These are phyloP conservation scores for Epizoanthus scotinus DNA, from an alignment of 92 coral and sea anemone species.

Conservation along the genomic window DNA sequence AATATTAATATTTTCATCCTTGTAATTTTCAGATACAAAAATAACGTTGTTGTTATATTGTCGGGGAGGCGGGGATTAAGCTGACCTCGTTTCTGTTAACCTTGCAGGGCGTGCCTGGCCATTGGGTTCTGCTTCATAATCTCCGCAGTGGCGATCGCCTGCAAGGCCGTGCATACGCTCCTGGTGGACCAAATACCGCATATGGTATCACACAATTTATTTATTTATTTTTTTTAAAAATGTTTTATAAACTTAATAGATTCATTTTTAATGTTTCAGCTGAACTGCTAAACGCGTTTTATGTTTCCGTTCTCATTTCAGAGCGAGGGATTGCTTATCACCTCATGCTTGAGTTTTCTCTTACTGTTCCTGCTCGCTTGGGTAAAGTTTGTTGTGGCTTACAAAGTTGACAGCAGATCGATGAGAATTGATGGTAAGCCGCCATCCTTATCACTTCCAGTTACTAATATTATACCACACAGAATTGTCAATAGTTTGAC, in stretches of 20 bases:
- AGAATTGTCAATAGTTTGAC: background rate
- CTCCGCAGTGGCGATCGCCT: conserved; percentile 80
- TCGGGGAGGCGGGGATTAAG: background rate
- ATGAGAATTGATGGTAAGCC: conserved; percentile 90
- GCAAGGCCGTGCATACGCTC: conserved; percentile 75
- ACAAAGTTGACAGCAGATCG: conserved; percentile 79
- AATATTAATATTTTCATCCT: no score
- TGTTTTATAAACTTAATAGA: no score
- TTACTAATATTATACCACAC: background rate
- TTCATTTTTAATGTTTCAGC: background rate
- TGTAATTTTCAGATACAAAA: no score
- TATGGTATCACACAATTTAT: conserved; percentile 47
- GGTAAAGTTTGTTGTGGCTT: conserved; percentile 73
- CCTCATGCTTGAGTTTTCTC: conserved; percentile 70
- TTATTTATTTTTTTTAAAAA: no score
- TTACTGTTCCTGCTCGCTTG: conserved; percentile 72
- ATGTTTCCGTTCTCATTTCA: conserved; percentile 22
- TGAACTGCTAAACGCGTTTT: background rate
- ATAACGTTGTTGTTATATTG: background rate
- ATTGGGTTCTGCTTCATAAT: conserved; percentile 81
- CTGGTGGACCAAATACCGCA: conserved; percentile 59
- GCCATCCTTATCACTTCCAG: background rate
- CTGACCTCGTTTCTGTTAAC: background rate
- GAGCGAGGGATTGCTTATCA: conserved; percentile 72
- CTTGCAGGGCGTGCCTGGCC: conserved; percentile 79